Conservation (phyloP, 2,113 vertebrate species). For the Pelodiscus sinensis region DNA sequence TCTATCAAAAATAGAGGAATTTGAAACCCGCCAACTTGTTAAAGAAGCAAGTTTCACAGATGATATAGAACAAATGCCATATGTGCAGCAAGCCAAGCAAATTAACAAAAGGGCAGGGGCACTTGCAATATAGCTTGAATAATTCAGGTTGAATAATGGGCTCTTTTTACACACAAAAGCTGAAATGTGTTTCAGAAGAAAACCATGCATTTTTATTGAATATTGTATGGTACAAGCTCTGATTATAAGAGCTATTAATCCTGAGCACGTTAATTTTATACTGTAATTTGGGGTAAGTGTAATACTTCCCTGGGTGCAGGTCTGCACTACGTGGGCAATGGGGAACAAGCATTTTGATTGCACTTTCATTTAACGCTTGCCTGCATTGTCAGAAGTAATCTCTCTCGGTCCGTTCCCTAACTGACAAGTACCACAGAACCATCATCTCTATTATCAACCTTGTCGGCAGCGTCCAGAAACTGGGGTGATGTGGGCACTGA, state of each 20-base stretch:
- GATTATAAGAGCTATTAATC: neutral
- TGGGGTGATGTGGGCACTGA: neutral
- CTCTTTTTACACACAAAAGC: slow-evolving; percentile 62
- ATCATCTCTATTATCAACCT: neutral
- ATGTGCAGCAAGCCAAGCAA: slow-evolving; percentile 68
- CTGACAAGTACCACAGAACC: neutral
- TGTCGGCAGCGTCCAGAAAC: neutral
- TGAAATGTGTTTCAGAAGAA: slow-evolving; percentile 60
- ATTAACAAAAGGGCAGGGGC: slow-evolving; percentile 73
- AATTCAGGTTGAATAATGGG: slow-evolving; percentile 62
- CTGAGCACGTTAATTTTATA: neutral
- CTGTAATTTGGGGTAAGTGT: neutral
- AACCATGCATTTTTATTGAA: slow-evolving; percentile 53
- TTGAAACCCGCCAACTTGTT: slow-evolving; percentile 72
- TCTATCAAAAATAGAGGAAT: slow-evolving; percentile 69
- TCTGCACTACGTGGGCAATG: neutral
- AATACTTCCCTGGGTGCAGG: neutral
- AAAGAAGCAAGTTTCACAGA: slow-evolving; percentile 70
- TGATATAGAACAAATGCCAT: slow-evolving; percentile 74
- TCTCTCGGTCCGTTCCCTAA: neutral
- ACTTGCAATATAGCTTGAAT: slow-evolving; percentile 69
- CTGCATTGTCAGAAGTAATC: neutral
- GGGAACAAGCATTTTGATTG: neutral
- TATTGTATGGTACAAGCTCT: neutral
- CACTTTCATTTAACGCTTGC: neutral